A percentile compares a stretch with the other conserved stretches of the same genome.
phyloP scores from a whole-genome alignment of 2,113 vertebrate genomes.

The Trachemys scripta region DNA sequence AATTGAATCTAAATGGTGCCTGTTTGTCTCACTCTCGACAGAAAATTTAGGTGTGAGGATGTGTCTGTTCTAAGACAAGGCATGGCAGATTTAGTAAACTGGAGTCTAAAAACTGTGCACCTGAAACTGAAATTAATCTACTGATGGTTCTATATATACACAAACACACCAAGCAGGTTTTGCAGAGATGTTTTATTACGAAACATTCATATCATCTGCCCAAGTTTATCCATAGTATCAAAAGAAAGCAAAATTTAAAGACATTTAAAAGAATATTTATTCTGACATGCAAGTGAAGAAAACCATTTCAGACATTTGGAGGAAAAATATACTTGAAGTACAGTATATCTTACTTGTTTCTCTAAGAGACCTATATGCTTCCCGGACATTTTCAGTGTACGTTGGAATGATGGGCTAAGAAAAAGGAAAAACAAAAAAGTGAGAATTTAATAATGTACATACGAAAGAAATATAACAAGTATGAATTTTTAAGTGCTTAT shows the following conservation, averaged over 20 bases:
- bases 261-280: neutral
- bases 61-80: neutral
- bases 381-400: constrained; percentile 88
- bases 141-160: too few relatives aligned
- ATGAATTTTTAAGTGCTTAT: too few relatives aligned
- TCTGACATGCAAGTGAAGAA: neutral
- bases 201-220: too few relatives aligned
- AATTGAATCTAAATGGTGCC: neutral
- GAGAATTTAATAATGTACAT: too few relatives aligned
- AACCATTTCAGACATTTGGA: neutral
- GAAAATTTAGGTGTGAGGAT: neutral
- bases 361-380: constrained; percentile 87
- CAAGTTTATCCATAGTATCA: too few relatives aligned
- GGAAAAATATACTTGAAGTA: neutral
- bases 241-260: too few relatives aligned
- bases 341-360: constrained; percentile 79
- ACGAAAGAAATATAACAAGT: too few relatives aligned
- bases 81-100: too few relatives aligned
- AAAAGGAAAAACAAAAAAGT: constrained; percentile 2
- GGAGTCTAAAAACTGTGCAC: too few relatives aligned
- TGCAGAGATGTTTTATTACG: too few relatives aligned
- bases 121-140: too few relatives aligned
- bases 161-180: too few relatives aligned
- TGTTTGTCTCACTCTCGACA: neutral
- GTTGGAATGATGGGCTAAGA: constrained; percentile 88